Conservation (phyloP, 1,140 invertebrate genomes). For the Notospermus geniculatus region DNA sequence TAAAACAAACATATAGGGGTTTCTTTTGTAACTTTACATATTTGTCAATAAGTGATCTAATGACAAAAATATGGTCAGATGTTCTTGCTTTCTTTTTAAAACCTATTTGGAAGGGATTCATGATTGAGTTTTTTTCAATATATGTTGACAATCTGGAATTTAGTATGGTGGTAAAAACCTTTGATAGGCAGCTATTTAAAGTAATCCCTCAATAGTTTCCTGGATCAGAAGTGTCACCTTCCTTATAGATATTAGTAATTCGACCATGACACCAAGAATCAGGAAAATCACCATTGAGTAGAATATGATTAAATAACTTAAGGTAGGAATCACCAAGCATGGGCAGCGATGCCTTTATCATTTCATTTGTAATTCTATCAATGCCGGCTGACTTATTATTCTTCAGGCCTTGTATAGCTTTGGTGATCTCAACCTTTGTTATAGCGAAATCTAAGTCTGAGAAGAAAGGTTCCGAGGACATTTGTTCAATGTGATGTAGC, state of each 20-base stretch:
- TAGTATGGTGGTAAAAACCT: slow-evolving; percentile 15
- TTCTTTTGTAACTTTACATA: slow-evolving; percentile 11
- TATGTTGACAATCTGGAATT: neutral
- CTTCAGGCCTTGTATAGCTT: neutral
- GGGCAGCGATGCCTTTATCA: neutral
- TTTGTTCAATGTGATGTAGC: no score
- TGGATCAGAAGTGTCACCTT: slow-evolving; percentile 3
- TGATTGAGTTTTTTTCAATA: slow-evolving; percentile 6
- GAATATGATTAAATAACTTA: slow-evolving; percentile 9
- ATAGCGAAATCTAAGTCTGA: no score
- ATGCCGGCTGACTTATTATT: neutral
- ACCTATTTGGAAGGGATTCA: slow-evolving; percentile 16
- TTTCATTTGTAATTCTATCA: neutral
- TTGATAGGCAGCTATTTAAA: slow-evolving; percentile 10
- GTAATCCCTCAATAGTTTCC: slow-evolving; percentile 19
- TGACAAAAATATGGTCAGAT: slow-evolving; percentile 20
- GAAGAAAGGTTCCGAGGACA: no score
- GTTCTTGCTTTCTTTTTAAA: slow-evolving; percentile 12
- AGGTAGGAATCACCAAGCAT: neutral
- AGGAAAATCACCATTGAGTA: slow-evolving; percentile 8
- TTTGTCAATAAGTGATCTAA: slow-evolving; percentile 17
- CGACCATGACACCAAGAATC: slow-evolving; percentile 8
- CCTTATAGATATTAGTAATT: slow-evolving; percentile 19
- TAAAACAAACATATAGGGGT: slow-evolving; percentile 10
- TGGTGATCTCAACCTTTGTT: neutral